Conservation (phyloP, 2,797 vertebrate species). For the Esox lucius region DNA sequence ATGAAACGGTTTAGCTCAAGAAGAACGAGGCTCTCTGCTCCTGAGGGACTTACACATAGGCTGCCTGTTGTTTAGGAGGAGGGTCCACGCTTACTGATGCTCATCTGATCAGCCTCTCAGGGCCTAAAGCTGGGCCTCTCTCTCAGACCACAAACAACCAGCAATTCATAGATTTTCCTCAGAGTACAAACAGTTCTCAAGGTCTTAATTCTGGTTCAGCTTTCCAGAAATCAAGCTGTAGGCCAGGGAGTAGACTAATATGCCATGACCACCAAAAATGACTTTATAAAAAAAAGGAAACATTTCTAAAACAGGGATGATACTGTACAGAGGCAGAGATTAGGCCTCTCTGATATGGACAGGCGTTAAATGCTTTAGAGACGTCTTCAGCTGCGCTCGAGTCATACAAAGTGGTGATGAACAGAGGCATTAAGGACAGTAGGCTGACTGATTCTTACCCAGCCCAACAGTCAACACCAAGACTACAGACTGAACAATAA, state of each 20-base stretch:
- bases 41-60: background rate
- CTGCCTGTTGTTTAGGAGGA: constrained; percentile 13
- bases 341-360: background rate
- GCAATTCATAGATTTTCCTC: background rate
- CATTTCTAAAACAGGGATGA: background rate
- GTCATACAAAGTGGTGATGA: background rate
- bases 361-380: background rate
- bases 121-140: constrained; percentile 2
- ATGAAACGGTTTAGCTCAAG: background rate
- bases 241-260: background rate
- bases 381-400: background rate
- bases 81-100: background rate
- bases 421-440: background rate
- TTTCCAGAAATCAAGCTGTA: background rate
- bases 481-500: too few relatives aligned
- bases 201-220: background rate
- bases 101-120: constrained; percentile 52
- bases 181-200: background rate
- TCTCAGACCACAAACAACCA: constrained; percentile 6
- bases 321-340: background rate
- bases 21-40: background rate
- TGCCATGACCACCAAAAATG: background rate
- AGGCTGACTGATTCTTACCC: background rate
- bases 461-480: too few relatives aligned
- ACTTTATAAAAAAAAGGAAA: background rate